Percentiles rank a stretch among this genome's conserved stretches.
phyloP scores from a whole-genome alignment of 1,140 invertebrate genomes.

The Melitaea cinxia region DNA sequence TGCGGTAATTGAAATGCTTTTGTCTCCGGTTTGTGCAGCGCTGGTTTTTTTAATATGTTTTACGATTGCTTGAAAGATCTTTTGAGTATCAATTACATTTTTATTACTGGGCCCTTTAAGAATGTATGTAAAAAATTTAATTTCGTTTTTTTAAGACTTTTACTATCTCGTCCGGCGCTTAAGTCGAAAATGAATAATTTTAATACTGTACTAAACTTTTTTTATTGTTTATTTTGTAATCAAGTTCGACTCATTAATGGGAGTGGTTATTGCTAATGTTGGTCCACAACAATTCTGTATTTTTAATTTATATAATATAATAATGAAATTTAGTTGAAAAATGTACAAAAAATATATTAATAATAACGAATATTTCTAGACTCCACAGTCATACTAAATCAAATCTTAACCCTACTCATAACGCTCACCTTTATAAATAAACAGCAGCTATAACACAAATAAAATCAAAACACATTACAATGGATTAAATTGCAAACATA shows the following conservation, averaged over 20 bases:
- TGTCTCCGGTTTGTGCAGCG: conserved; percentile 29
- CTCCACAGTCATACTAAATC: no score
- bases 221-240: no score
- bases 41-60: conserved; percentile 29
- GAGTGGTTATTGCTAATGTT: no score
- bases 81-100: conserved; percentile 17
- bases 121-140: background rate
- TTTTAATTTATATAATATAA: no score
- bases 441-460: no score
- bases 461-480: background rate
- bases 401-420: no score
- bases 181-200: background rate
- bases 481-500: conserved; percentile 8
- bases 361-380: no score
- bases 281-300: no score
- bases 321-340: no score
- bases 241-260: no score
- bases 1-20: conserved; percentile 41
- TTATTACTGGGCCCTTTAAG: conserved; percentile 15
- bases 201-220: background rate
- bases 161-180: background rate
- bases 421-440: no score
- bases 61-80: conserved; percentile 30
- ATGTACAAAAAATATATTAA: no score
- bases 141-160: background rate